Conservation (phyloP, 2,113 vertebrate species). For the Ramphastos sulfuratus region DNA sequence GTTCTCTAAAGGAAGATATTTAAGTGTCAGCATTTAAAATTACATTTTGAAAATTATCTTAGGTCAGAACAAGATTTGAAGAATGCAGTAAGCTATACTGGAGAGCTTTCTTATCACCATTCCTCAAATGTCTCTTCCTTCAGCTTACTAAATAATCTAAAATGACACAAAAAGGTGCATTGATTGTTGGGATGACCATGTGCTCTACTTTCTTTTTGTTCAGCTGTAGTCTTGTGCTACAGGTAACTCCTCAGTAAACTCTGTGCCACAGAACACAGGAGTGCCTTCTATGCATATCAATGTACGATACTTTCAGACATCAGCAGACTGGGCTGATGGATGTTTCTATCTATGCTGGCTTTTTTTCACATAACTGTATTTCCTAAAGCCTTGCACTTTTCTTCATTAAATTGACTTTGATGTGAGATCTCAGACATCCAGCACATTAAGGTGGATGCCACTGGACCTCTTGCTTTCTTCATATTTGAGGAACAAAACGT, state of each 20-base stretch:
- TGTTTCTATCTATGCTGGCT: not conserved
- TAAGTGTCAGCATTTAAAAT: not conserved
- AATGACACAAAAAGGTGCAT: not conserved
- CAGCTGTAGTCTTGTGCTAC: not conserved
- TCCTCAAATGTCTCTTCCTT: not conserved
- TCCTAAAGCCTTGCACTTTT: not conserved
- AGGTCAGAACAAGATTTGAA: not conserved
- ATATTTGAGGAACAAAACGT: not conserved
- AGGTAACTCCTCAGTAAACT: not conserved
- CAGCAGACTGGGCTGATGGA: not conserved
- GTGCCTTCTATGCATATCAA: not conserved
- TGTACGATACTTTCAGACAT: not conserved
- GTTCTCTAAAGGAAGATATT: not conserved
- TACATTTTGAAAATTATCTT: not conserved
- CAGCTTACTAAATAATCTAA: not conserved
- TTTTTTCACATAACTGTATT: not conserved
- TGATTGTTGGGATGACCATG: too few relatives aligned
- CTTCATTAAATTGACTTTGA: not conserved
- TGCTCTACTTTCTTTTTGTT: not conserved
- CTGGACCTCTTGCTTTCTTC: not conserved
- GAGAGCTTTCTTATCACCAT: not conserved
- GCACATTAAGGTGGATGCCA: fast-evolving
- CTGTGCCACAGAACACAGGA: not conserved
- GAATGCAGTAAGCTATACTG: not conserved
- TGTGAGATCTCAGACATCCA: not conserved